A percentile compares a stretch with the other conserved stretches of the same genome.
These are phyloP conservation scores for Centroberyx gerrardi DNA, from an alignment of 2,797 vertebrate species.

Conservation along the genomic window DNA sequence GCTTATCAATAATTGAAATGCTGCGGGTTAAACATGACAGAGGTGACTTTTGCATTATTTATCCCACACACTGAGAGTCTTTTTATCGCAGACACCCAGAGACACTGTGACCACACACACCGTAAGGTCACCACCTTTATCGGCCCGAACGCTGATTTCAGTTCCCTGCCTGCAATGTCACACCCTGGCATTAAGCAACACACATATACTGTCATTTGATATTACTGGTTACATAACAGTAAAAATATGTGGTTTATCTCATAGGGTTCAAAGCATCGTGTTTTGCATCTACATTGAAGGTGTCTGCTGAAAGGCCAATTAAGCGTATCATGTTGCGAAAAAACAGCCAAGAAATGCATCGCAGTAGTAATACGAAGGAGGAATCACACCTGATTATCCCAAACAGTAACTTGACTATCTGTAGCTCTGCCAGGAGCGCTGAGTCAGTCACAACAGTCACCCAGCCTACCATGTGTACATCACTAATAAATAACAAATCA, in stretches of 20 bases:
- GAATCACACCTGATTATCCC: conserved; percentile 27
- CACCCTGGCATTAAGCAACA: not conserved
- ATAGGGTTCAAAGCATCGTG: not conserved
- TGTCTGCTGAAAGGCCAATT: not conserved
- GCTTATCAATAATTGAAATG: conserved; percentile 74
- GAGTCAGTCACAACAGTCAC: conserved; percentile 11
- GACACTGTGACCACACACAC: conserved; percentile 18
- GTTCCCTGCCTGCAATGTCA: not conserved
- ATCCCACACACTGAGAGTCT: conserved; percentile 51
- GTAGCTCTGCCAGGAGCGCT: conserved; percentile 2
- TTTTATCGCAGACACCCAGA: conserved; percentile 58
- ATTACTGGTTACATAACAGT: rapidly evolving
- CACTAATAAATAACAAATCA: not conserved
- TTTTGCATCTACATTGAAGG: not conserved
- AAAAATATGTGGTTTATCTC: not conserved
- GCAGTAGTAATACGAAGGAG: not conserved
- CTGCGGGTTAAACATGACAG: conserved; percentile 76
- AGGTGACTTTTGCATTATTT: conserved; percentile 75
- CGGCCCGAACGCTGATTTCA: conserved; percentile 42
- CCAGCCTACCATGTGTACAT: not conserved
- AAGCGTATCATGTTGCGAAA: conserved; percentile 20
- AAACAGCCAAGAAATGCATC: not conserved
- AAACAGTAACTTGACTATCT: conserved; percentile 28
- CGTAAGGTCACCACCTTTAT: conserved; percentile 31
- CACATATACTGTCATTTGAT: not conserved